Percentiles rank a stretch among this genome's conserved stretches.
Evolutionary conservation across 1,140 invertebrate species (phyloP).

Genomic region (Diuraphis noxia): DNA sequence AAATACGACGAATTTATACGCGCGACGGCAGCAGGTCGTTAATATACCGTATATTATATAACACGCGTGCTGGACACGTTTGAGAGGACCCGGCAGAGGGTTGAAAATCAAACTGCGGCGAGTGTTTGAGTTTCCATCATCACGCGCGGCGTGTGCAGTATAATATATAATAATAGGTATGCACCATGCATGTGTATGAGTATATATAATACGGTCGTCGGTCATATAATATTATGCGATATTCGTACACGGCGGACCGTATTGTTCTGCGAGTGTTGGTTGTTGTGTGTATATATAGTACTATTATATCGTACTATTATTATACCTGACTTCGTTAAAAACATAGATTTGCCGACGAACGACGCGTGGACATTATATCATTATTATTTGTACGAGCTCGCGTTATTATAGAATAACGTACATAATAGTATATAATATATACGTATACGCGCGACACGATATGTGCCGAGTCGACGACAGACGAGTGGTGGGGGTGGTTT

Average conservation of each 20-base stretch:
- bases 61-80: background rate
- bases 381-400: background rate
- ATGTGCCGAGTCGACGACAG: background rate
- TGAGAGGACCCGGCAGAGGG: background rate
- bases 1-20: background rate
- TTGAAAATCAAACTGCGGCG: slow-evolving; percentile 7
- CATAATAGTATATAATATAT: background rate
- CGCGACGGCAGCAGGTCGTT: background rate
- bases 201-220: background rate
- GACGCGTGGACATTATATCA: background rate
- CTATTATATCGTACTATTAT: background rate
- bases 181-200: background rate
- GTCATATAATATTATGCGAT: background rate
- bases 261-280: background rate
- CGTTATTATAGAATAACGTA: background rate
- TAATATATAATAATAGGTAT: slow-evolving; percentile 4
- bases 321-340: slow-evolving; percentile 30
- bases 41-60: slow-evolving; percentile 3
- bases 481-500: background rate
- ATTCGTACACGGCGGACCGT: background rate
- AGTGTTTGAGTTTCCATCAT: slow-evolving; percentile 31
- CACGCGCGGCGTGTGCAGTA: background rate
- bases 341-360: background rate
- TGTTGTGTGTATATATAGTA: slow-evolving; percentile 1
- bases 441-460: background rate